These are phyloP conservation scores for Climacteris rufus DNA, from an alignment of 2,113 vertebrate species.

Conservation along the genomic window DNA sequence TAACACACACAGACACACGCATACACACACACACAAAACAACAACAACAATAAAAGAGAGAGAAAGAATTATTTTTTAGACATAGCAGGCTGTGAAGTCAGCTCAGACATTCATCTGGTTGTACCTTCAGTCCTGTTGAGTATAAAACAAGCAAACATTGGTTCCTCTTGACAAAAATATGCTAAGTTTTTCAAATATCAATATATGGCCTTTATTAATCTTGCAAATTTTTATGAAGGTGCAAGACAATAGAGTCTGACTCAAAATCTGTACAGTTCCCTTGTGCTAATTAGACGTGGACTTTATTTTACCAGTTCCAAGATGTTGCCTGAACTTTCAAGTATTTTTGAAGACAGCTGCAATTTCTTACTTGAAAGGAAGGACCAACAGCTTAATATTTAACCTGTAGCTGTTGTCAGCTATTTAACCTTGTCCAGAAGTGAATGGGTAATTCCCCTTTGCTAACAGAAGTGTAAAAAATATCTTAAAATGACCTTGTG, in stretches of 20 bases:
- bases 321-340: not conserved
- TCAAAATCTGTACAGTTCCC: not conserved
- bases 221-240: not conserved
- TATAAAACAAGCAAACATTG: not conserved
- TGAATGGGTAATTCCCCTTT: not conserved
- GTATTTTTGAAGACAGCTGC: not conserved
- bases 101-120: not conserved
- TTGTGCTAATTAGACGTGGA: not conserved
- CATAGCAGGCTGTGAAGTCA: not conserved
- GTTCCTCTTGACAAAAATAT: not conserved
- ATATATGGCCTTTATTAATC: not conserved
- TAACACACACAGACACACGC: too few relatives aligned
- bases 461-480: not conserved
- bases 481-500: conserved; percentile 11
- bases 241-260: not conserved
- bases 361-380: not conserved
- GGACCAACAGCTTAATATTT: conserved; percentile 14
- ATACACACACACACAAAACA: too few relatives aligned
- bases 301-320: not conserved
- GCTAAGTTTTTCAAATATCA: not conserved
- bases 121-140: not conserved
- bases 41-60: too few relatives aligned
- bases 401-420: not conserved
- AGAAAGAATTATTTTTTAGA: not conserved
- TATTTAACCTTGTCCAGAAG: conserved; percentile 37